These are phyloP conservation scores for Drosophila anceps DNA, from an alignment of 2,888 invertebrate genomes.

Conservation along the genomic window DNA sequence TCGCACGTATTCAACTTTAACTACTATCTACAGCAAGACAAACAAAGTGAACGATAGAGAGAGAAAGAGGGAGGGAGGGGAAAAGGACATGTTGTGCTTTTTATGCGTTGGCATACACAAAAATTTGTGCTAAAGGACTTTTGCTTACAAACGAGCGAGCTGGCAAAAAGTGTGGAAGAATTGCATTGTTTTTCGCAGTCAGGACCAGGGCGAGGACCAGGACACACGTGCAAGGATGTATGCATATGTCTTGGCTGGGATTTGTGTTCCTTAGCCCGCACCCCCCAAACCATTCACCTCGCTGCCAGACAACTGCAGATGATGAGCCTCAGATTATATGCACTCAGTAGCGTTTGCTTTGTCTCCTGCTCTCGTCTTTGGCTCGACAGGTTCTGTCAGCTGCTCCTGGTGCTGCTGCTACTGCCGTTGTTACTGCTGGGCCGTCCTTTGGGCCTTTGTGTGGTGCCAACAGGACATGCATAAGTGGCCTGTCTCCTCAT, in stretches of 20 bases:
- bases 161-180: conserved; percentile 78
- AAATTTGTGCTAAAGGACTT: conserved; percentile 77
- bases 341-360: conserved; percentile 70
- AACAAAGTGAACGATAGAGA: neutral
- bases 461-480: conserved; percentile 75
- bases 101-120: conserved; percentile 68
- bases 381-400: conserved; percentile 59
- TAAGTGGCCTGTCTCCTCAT: conserved; percentile 75
- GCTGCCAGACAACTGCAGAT: conserved; percentile 46
- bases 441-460: conserved; percentile 44
- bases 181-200: conserved; percentile 69
- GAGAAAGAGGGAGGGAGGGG: conserved; percentile 13
- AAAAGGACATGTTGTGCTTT: conserved; percentile 70
- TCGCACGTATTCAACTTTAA: conserved; percentile 68
- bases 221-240: conserved; percentile 53
- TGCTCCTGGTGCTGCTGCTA: conserved; percentile 16
- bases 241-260: conserved; percentile 67
- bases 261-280: conserved; percentile 51
- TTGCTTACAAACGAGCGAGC: conserved; percentile 81
- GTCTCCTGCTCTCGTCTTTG: conserved; percentile 51
- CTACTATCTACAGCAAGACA: conserved; percentile 40
- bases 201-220: conserved; percentile 2
- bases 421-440: conserved; percentile 21
- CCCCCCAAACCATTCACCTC: conserved; percentile 8
- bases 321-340: conserved; percentile 76